phyloP scores from a whole-genome alignment of 2,797 vertebrate genomes.

The Caiman crocodilus region DNA sequence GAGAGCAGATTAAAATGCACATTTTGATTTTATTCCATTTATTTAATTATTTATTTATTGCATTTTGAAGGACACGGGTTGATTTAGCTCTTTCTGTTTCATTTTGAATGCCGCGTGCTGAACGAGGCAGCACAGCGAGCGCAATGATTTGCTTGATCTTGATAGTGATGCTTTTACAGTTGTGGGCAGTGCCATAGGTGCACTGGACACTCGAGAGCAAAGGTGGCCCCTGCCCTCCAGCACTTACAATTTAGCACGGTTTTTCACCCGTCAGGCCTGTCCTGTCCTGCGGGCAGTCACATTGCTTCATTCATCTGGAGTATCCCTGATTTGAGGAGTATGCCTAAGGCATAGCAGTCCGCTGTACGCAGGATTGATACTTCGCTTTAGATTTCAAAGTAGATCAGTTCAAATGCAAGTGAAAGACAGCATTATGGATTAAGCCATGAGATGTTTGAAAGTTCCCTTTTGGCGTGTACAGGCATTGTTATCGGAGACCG shows the following conservation, averaged over 20 bases:
- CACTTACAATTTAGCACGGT: neutral
- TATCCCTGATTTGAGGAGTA: neutral
- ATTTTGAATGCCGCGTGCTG: neutral
- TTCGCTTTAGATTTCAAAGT: neutral
- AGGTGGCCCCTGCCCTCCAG: neutral
- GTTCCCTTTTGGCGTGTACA: constrained; percentile 70
- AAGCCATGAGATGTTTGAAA: constrained; percentile 69
- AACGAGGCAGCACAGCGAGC: neutral
- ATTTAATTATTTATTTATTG: neutral
- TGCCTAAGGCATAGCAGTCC: constrained; percentile 21
- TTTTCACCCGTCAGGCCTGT: neutral
- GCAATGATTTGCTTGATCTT: neutral
- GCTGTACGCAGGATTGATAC: neutral
- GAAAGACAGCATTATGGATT: constrained; percentile 46
- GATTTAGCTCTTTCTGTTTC: neutral
- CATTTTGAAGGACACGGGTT: neutral
- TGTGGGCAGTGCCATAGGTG: accelerated
- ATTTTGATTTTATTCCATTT: neutral
- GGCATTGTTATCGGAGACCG: constrained; percentile 62
- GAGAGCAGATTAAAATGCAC: neutral
- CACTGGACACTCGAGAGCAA: accelerated
- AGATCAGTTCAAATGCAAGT: constrained; percentile 47
- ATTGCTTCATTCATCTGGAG: neutral
- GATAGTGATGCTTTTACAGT: neutral
- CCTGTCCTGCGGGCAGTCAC: accelerated